Evolutionary conservation across 2,888 invertebrate genomes (phyloP).

Genomic region (Oscheius myriophilus): DNA sequence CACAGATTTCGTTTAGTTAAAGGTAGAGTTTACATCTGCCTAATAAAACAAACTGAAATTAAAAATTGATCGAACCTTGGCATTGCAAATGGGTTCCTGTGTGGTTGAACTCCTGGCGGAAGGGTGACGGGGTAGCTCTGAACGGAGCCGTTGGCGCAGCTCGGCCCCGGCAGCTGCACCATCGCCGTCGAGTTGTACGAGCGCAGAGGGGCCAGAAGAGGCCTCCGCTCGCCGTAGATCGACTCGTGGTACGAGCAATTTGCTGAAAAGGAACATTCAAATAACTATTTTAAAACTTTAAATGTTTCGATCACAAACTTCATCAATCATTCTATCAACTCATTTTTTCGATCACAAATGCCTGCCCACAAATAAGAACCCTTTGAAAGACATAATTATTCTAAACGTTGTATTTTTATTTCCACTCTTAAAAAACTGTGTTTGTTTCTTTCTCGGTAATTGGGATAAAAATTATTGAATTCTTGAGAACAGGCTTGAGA

Average conservation of each 20-base stretch:
- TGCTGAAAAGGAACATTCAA: conserved; percentile 15
- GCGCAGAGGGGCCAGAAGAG: conserved; percentile 22
- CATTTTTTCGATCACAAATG: too few relatives aligned
- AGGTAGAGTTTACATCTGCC: too few relatives aligned
- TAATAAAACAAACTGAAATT: too few relatives aligned
- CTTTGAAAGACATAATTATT: conserved; percentile 3
- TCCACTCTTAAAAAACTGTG: too few relatives aligned
- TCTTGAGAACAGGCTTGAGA: too few relatives aligned
- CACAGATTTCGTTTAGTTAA: too few relatives aligned
- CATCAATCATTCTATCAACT: not conserved
- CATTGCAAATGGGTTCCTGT: conserved; percentile 21
- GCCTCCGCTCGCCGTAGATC: conserved; percentile 29
- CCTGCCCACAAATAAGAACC: too few relatives aligned
- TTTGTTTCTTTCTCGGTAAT: too few relatives aligned
- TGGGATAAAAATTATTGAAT: too few relatives aligned
- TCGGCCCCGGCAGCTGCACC: conserved; percentile 11
- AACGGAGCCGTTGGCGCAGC: conserved; percentile 7
- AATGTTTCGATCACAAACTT: not conserved
- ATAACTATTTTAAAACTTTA: not conserved
- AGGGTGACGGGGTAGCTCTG: not conserved
- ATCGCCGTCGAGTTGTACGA: conserved; percentile 3
- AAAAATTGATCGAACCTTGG: too few relatives aligned
- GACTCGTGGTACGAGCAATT: conserved; percentile 33
- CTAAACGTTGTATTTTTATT: too few relatives aligned
- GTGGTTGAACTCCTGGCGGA: conserved; percentile 25